phyloP scores from a whole-genome alignment of 2,113 vertebrate genomes.

The Centropus unirufus region DNA sequence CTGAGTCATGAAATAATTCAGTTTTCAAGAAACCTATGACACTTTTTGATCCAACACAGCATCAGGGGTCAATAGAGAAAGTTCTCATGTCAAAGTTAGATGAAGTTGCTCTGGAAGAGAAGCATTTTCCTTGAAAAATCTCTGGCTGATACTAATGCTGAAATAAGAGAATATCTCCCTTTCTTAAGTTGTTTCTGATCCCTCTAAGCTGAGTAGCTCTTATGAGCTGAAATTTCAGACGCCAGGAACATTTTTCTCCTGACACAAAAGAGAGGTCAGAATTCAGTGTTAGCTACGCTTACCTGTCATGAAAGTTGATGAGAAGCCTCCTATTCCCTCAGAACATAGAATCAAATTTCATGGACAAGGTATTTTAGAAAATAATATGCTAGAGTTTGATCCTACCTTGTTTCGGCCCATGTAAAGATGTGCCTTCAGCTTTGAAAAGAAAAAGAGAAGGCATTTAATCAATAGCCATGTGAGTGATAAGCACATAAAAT shows the following conservation, averaged over 20 bases:
- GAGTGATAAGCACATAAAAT: constrained; percentile 52
- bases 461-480: constrained; percentile 61
- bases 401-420: background rate
- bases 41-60: background rate
- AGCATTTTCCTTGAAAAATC: background rate
- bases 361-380: background rate
- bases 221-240: background rate
- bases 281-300: background rate
- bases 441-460: constrained; percentile 43
- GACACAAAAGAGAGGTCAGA: background rate
- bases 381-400: background rate
- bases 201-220: background rate
- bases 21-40: background rate
- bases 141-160: background rate
- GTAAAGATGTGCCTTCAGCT: constrained; percentile 30
- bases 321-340: constrained; percentile 13
- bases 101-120: background rate
- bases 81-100: background rate
- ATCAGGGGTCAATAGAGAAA: background rate
- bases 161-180: background rate
- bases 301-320: background rate
- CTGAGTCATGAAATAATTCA: background rate
- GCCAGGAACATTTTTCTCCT: background rate
- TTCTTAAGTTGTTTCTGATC: background rate
- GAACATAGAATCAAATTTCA: background rate